Conservation (phyloP, 1,140 invertebrate species). For the Heliothis subflexa region DNA sequence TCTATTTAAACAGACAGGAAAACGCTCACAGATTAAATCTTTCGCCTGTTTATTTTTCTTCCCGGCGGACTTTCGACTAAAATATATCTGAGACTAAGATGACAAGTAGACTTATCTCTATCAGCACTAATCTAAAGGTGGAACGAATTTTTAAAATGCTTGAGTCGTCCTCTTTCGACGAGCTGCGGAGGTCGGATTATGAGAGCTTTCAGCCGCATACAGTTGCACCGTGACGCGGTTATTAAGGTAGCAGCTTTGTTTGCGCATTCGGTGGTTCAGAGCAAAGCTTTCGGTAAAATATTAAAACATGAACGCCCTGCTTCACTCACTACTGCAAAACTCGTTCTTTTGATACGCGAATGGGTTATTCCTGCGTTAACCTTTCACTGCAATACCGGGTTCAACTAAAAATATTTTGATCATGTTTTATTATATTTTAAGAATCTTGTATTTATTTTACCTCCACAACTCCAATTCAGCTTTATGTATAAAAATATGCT, state of each 20-base stretch:
- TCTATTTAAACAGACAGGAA: conserved; percentile 82
- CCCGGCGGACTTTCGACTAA: conserved; percentile 67
- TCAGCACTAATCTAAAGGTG: conserved; percentile 71
- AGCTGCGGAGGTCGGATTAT: conserved; percentile 70
- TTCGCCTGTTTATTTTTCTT: conserved; percentile 79
- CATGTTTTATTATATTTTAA: conserved; percentile 47
- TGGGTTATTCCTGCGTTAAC: conserved; percentile 32
- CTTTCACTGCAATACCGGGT: conserved; percentile 21
- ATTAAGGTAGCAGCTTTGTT: conserved; percentile 80
- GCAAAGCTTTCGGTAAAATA: conserved; percentile 77
- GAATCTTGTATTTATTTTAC: conserved; percentile 1
- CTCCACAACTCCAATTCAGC: conserved; percentile 2
- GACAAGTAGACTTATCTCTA: conserved; percentile 74
- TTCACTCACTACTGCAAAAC: conserved; percentile 52
- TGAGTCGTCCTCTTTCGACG: conserved; percentile 58
- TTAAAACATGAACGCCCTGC: conserved; percentile 71
- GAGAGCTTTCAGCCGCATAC: conserved; percentile 71
- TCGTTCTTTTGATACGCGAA: conserved; percentile 43
- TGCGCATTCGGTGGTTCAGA: conserved; percentile 75
- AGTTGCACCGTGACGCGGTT: conserved; percentile 72
- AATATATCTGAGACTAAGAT: conserved; percentile 70
- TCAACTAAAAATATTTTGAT: conserved; percentile 37
- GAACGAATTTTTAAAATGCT: conserved; percentile 74
- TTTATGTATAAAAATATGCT: conserved; percentile 10
- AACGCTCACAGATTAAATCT: conserved; percentile 82